phyloP scores from a whole-genome alignment of 2,797 vertebrate species.

The Dallia pectoralis region DNA sequence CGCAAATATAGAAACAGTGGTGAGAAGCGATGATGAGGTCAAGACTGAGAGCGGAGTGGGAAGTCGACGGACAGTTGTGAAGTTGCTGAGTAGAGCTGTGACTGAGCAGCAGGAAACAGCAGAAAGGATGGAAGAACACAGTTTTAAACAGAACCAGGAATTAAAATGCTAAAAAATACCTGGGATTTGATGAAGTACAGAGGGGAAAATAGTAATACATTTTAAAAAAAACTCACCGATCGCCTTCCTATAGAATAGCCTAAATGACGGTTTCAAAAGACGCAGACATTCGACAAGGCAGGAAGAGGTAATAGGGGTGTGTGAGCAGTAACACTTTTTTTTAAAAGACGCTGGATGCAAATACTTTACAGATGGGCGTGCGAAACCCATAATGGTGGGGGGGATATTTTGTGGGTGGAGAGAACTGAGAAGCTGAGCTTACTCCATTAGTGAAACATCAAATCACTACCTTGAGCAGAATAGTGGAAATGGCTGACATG shows the following conservation, averaged over 20 bases:
- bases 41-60: not conserved
- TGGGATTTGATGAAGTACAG: not conserved
- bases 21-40: not conserved
- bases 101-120: not conserved
- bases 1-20: conserved; percentile 1
- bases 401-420: not conserved
- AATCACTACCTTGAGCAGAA: not conserved
- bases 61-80: not conserved
- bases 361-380: not conserved
- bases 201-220: not conserved
- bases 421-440: no score
- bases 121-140: not conserved
- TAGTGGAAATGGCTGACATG: not conserved
- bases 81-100: not conserved
- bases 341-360: not conserved
- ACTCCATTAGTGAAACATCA: no score
- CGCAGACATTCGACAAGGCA: not conserved
- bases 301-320: not conserved
- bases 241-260: not conserved
- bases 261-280: not conserved
- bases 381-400: not conserved
- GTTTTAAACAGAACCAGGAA: not conserved
- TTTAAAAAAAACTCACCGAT: not conserved
- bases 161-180: not conserved
- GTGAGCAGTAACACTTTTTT: conserved; percentile 6